Percentiles rank a stretch among this genome's conserved stretches.
phyloP scores from a whole-genome alignment of 1,140 invertebrate species.

The Caenorhabditis brenneri region DNA sequence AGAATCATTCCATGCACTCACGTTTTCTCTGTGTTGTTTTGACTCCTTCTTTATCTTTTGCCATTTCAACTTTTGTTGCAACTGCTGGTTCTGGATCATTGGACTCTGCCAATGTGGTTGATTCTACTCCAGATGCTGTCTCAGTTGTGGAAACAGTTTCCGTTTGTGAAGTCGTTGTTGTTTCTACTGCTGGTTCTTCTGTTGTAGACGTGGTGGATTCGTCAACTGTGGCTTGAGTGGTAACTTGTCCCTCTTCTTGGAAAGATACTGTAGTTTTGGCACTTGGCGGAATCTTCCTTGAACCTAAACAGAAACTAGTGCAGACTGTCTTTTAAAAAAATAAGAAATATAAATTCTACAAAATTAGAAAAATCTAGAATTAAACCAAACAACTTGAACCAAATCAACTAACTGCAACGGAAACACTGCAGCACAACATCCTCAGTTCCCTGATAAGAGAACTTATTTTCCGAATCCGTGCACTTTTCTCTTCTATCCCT shows the following conservation, averaged over 20 bases:
- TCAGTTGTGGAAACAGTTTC: not conserved
- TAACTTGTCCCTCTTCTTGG: slow-evolving; percentile 24
- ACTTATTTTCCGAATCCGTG: slow-evolving; percentile 21
- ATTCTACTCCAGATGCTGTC: not conserved
- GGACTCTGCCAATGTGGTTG: not conserved
- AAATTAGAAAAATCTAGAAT: not conserved
- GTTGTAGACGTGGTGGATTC: not conserved
- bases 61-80: slow-evolving; percentile 24
- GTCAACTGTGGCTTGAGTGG: not conserved
- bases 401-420: slow-evolving; percentile 50
- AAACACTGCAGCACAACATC: slow-evolving; percentile 50
- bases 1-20: slow-evolving; percentile 14
- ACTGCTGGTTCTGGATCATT: slow-evolving; percentile 13
- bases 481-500: slow-evolving; percentile 22
- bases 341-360: not conserved
- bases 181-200: not conserved
- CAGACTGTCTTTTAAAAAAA: not conserved
- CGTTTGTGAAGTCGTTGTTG: not conserved
- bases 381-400: not conserved
- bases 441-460: not conserved
- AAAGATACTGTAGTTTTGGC: slow-evolving; percentile 20
- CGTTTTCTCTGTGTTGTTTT: slow-evolving; percentile 20
- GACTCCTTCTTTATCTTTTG: not conserved
- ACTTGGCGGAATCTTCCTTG: not conserved
- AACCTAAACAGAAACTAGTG: not conserved